Conservation (phyloP, 2,888 invertebrate genomes). For the Agrochola litura region DNA sequence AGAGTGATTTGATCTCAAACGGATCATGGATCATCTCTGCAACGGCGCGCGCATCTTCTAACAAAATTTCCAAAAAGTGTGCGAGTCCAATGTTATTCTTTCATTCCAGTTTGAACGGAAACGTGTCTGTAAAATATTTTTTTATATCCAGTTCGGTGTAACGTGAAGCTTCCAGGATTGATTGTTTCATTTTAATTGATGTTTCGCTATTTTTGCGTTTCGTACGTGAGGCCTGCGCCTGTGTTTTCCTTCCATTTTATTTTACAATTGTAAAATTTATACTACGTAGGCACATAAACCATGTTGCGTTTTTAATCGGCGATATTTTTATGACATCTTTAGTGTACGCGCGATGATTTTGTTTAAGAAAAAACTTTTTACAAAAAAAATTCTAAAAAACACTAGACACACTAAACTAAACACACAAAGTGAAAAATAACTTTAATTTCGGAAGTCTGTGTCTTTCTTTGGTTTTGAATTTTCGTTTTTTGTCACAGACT, state of each 20-base stretch:
- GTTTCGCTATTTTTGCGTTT: constrained; percentile 51
- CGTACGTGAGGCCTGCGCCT: constrained; percentile 13
- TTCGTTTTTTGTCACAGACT: too few relatives aligned
- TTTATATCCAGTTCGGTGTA: constrained; percentile 30
- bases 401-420: too few relatives aligned
- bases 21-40: neutral
- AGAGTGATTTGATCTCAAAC: constrained; percentile 17
- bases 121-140: constrained; percentile 41
- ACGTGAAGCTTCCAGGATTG: constrained; percentile 46
- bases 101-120: constrained; percentile 19
- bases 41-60: too few relatives aligned
- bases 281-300: neutral
- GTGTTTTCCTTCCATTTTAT: constrained; percentile 28
- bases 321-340: neutral
- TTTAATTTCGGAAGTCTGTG: too few relatives aligned
- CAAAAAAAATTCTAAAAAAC: too few relatives aligned
- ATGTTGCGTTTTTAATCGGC: neutral
- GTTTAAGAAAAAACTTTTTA: neutral
- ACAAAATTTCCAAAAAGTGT: constrained; percentile 24
- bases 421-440: too few relatives aligned
- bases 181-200: constrained; percentile 61
- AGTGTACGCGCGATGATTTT: neutral
- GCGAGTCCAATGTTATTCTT: constrained; percentile 25
- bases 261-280: constrained; percentile 6
- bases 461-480: too few relatives aligned